These are phyloP conservation scores for Actinostola sp. DNA, from an alignment of 92 coral and sea anemone genomes.

Conservation along the genomic window DNA sequence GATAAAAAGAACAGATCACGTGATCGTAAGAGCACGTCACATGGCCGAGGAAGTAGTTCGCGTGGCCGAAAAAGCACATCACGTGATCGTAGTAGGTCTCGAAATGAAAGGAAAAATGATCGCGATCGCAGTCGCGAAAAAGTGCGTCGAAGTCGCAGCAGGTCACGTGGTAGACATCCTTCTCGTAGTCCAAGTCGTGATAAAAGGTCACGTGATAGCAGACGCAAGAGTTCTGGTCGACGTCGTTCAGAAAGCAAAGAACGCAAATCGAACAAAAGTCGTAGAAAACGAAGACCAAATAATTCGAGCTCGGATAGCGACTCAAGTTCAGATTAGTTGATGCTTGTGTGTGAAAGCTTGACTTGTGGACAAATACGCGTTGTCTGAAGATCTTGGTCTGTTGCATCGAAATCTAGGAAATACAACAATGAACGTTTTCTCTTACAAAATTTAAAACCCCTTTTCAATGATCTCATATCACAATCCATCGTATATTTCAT, in stretches of 20 bases:
- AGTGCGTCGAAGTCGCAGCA: slow-evolving; percentile 6
- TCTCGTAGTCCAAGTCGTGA: slow-evolving; percentile 25
- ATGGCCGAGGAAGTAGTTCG: neutral
- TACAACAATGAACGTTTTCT: too few species aligned
- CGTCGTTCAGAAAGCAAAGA: slow-evolving; percentile 26
- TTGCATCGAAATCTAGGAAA: too few species aligned
- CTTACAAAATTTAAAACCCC: too few species aligned
- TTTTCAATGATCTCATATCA: too few species aligned
- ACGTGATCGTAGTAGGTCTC: slow-evolving; percentile 41
- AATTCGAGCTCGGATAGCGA: slow-evolving; percentile 26
- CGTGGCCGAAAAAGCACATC: slow-evolving; percentile 8
- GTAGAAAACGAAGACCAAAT: slow-evolving; percentile 14
- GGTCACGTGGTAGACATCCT: slow-evolving; percentile 23
- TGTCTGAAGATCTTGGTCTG: too few species aligned
- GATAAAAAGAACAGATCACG: slow-evolving; percentile 19
- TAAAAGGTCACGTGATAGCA: slow-evolving; percentile 26
- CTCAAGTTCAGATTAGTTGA: neutral
- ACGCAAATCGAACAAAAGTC: slow-evolving; percentile 8
- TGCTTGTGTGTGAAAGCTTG: neutral
- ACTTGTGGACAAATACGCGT: too few species aligned
- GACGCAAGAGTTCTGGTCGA: slow-evolving; percentile 36
- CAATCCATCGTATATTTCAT: too few species aligned
- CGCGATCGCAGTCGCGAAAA: slow-evolving; percentile 12
- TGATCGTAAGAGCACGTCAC: slow-evolving; percentile 16
- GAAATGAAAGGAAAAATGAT: neutral